phyloP scores from a whole-genome alignment of 2,113 vertebrate genomes.

The Thunnus thynnus region DNA sequence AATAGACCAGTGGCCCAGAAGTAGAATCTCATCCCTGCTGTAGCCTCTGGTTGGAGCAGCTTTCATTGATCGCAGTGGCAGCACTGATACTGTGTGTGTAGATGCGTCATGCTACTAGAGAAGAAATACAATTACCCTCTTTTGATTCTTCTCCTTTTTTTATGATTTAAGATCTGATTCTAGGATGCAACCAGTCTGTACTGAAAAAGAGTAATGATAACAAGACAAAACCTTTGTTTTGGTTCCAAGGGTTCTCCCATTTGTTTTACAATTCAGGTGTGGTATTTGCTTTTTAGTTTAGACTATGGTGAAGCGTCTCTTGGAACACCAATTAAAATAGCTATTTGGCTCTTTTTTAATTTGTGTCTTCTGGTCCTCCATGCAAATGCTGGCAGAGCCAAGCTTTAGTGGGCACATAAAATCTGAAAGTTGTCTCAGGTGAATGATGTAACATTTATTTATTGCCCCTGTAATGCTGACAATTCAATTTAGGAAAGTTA shows the following conservation, averaged over 20 bases:
- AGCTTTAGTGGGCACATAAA: too few relatives aligned
- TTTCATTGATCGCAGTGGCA: constrained; percentile 4
- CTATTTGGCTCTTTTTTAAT: too few relatives aligned
- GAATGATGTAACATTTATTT: neutral
- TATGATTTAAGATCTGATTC: neutral
- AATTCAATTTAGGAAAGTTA: neutral
- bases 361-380: too few relatives aligned
- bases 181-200: neutral
- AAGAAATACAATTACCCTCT: neutral
- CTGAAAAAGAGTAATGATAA: neutral
- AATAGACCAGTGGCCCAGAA: neutral
- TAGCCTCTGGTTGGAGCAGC: too few relatives aligned
- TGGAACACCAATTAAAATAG: too few relatives aligned
- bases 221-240: neutral
- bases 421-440: too few relatives aligned
- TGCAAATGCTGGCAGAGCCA: neutral
- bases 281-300: too few relatives aligned
- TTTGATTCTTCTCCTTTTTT: neutral
- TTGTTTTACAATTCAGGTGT: too few relatives aligned
- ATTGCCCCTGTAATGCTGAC: too few relatives aligned
- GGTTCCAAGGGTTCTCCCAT: neutral
- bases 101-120: neutral
- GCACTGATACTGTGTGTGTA: neutral
- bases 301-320: too few relatives aligned
- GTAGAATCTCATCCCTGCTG: neutral